phyloP scores from a whole-genome alignment of 2,888 invertebrate genomes.

The Timandra comae region DNA sequence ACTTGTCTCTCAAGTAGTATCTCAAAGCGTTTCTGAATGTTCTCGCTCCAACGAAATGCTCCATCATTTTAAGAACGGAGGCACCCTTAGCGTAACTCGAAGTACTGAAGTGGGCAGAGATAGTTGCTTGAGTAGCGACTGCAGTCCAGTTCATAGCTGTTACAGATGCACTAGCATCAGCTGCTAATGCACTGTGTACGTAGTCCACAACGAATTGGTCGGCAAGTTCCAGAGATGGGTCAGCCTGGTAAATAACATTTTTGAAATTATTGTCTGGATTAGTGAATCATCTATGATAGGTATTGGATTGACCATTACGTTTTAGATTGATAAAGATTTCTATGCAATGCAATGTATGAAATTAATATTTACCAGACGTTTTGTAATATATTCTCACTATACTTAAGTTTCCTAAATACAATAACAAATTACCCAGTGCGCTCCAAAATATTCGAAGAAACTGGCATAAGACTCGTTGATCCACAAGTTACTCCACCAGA shows the following conservation, averaged over 20 bases:
- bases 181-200: constrained; percentile 79
- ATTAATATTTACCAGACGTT: too few species aligned
- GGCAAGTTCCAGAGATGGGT: constrained; percentile 47
- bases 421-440: constrained; percentile 59
- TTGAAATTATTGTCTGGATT: too few species aligned
- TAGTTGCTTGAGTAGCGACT: constrained; percentile 70
- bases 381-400: neutral
- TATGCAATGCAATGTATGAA: too few species aligned
- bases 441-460: constrained; percentile 82
- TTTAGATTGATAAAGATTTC: too few species aligned
- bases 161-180: constrained; percentile 68
- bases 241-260: too few species aligned
- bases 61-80: constrained; percentile 80
- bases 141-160: constrained; percentile 69
- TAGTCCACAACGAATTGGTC: constrained; percentile 83
- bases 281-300: too few species aligned
- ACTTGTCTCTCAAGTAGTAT: constrained; percentile 76
- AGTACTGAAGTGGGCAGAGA: constrained; percentile 78
- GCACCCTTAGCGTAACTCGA: constrained; percentile 84
- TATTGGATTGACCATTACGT: too few species aligned
- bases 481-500: constrained; percentile 88
- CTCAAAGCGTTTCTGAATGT: constrained; percentile 76
- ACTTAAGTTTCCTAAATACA: neutral
- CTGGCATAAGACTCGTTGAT: constrained; percentile 83
- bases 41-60: constrained; percentile 74